These are phyloP conservation scores for Epinephelus moara DNA, from an alignment of 2,113 vertebrate species.

Conservation along the genomic window DNA sequence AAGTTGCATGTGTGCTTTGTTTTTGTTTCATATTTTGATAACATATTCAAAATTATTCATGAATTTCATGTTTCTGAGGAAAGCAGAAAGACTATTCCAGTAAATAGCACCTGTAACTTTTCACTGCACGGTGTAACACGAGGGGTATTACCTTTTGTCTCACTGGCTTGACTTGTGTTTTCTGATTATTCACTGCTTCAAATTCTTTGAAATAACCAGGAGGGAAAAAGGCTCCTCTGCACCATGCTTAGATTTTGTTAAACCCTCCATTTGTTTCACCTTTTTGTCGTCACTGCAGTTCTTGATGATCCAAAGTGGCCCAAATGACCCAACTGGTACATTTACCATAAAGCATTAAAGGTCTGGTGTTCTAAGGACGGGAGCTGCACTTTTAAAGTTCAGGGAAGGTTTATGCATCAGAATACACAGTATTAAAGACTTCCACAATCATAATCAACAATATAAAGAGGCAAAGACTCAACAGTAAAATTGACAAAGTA, in stretches of 20 bases:
- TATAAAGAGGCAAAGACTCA: not conserved
- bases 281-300: not conserved
- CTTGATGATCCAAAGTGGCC: not conserved
- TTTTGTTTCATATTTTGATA: slow-evolving; percentile 30
- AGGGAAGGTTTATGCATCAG: too few species aligned
- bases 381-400: not conserved
- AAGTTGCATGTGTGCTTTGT: not conserved
- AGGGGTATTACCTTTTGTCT: slow-evolving; percentile 39
- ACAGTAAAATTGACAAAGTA: not conserved
- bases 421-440: not conserved
- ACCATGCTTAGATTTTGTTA: not conserved
- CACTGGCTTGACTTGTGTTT: slow-evolving; percentile 17
- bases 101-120: slow-evolving; percentile 22
- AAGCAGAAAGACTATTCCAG: not conserved
- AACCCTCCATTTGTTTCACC: not conserved
- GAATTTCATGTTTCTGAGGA: slow-evolving; percentile 27
- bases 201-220: not conserved
- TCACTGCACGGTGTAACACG: not conserved
- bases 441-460: not conserved
- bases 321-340: not conserved
- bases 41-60: slow-evolving; percentile 69
- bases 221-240: not conserved
- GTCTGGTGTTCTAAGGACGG: not conserved
- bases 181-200: slow-evolving; percentile 22
- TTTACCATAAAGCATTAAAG: not conserved